Evolutionary conservation across 53 echinoderm and acorn worm species (phyloP).

Genomic region (Echinometra lucunter): DNA sequence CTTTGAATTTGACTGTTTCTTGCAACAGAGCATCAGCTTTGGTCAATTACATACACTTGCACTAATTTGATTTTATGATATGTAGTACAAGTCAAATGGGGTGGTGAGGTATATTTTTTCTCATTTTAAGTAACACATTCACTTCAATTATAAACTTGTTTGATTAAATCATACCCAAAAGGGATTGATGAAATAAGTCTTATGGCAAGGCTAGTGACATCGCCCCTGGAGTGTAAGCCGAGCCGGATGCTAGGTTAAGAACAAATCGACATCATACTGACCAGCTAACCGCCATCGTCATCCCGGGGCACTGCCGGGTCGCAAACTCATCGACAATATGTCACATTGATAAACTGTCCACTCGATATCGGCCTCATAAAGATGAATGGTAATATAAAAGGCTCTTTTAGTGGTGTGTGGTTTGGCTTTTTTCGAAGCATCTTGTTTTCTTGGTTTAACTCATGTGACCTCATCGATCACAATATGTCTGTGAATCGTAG

Average conservation of each 20-base stretch:
- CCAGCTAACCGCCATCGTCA: conserved; percentile 38
- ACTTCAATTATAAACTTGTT: neutral
- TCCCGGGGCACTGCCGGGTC: conserved; percentile 60
- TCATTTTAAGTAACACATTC: neutral
- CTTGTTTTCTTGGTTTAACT: conserved; percentile 28
- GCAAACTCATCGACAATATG: conserved; percentile 41
- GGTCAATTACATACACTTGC: neutral
- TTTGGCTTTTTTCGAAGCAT: neutral
- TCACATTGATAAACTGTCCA: conserved; percentile 20
- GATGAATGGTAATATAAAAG: conserved; percentile 39
- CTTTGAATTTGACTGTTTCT: neutral
- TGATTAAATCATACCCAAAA: neutral
- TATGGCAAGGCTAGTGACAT: neutral
- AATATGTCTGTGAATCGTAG: neutral
- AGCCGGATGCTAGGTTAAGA: conserved; percentile 18
- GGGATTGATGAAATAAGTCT: neutral
- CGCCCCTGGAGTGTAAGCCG: conserved; percentile 45
- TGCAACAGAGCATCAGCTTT: neutral
- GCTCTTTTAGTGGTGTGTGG: conserved; percentile 43
- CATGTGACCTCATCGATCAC: conserved; percentile 29
- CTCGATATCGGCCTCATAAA: conserved; percentile 26
- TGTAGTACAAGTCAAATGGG: neutral
- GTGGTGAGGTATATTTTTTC: neutral
- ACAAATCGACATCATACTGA: conserved; percentile 29
- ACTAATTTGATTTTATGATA: neutral